Percentiles rank a stretch among this genome's conserved stretches.
phyloP scores from a whole-genome alignment of 2,888 invertebrate species.

The Sphaerophoria taeniata region DNA sequence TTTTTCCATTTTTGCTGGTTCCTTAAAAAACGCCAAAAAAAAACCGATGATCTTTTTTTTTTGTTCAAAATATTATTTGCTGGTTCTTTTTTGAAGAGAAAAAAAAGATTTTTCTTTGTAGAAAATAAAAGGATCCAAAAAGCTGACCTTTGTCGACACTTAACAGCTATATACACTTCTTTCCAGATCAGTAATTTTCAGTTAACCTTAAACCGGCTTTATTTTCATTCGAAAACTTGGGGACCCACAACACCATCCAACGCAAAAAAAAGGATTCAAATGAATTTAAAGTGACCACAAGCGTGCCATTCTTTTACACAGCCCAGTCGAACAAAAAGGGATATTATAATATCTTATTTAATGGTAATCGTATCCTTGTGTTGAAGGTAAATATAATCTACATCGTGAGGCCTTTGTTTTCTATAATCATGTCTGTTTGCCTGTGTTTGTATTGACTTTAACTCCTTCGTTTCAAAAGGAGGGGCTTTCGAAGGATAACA shows the following conservation, averaged over 20 bases:
- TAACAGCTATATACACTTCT: constrained; percentile 57
- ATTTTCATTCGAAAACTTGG: no score
- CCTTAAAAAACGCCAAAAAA: background rate
- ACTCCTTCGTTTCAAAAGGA: constrained; percentile 20
- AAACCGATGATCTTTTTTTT: constrained; percentile 63
- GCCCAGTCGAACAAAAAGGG: no score
- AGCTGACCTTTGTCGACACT: constrained; percentile 60
- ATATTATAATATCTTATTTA: constrained; percentile 53
- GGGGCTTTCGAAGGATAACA: constrained; percentile 37
- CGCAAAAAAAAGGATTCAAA: constrained; percentile 55
- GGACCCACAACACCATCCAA: background rate
- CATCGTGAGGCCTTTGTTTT: constrained; percentile 2
- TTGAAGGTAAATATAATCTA: constrained; percentile 41
- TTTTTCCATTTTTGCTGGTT: background rate
- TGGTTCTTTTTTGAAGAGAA: no score
- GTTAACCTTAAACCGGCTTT: constrained; percentile 6
- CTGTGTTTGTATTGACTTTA: constrained; percentile 36
- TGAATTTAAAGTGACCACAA: constrained; percentile 74
- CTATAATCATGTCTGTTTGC: constrained; percentile 41
- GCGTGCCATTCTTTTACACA: constrained; percentile 65
- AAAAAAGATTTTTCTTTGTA: constrained; percentile 19
- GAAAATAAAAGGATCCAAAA: constrained; percentile 40
- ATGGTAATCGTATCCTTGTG: constrained; percentile 42
- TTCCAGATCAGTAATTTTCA: constrained; percentile 51
- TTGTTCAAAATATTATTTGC: constrained; percentile 58